Evolutionary conservation across 2,797 vertebrate genomes (phyloP).

Genomic region (Mergus octosetaceus): DNA sequence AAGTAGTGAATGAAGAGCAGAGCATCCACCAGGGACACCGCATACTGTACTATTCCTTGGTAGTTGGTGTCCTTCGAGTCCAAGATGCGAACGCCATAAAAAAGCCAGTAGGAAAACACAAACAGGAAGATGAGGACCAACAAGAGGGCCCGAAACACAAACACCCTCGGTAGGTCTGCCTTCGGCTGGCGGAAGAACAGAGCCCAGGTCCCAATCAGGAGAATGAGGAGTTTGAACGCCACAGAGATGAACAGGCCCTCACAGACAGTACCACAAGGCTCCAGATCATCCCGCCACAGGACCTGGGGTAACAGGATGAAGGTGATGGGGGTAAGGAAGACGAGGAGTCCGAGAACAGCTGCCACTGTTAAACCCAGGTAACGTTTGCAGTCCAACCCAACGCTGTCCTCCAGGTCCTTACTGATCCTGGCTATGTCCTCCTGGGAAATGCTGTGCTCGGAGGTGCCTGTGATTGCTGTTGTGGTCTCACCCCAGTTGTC

Average conservation of each 20-base stretch:
- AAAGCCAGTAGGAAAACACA: constrained; percentile 97
- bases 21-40: constrained; percentile 93
- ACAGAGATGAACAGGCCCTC: constrained; percentile 97
- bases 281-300: constrained; percentile 89
- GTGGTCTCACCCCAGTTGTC: constrained; percentile 99
- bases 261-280: constrained; percentile 91
- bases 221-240: constrained; percentile 95
- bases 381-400: constrained; percentile 84
- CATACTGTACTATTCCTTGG: constrained; percentile 94
- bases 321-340: constrained; percentile 90
- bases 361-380: constrained; percentile 87
- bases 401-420: constrained; percentile 87
- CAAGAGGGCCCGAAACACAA: constrained; percentile 91
- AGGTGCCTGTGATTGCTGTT: constrained; percentile 95
- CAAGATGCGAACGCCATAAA: constrained; percentile 94
- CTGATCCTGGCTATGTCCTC: constrained; percentile 93
- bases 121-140: constrained; percentile 91
- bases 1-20: constrained; percentile 96
- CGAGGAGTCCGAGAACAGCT: constrained; percentile 84
- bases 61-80: constrained; percentile 93
- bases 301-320: constrained; percentile 92
- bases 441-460: constrained; percentile 94
- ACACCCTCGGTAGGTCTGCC: constrained; percentile 87
- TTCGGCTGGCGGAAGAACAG: constrained; percentile 88
- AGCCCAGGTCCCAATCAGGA: constrained; percentile 94